These are phyloP conservation scores for Cherax destructor DNA, from an alignment of 1,140 invertebrate genomes.

Conservation along the genomic window DNA sequence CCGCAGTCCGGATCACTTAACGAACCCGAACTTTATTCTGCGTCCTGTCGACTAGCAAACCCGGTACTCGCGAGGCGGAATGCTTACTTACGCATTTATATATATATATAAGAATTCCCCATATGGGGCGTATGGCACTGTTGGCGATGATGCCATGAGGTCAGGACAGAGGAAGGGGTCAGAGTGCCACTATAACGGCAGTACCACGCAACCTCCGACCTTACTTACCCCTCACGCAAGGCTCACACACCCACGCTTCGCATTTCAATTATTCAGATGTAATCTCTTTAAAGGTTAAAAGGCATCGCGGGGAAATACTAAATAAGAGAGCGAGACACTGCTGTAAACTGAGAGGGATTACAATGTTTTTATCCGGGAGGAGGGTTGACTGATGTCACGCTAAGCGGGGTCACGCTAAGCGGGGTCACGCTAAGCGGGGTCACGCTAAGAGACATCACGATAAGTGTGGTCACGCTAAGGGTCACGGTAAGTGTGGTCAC, in stretches of 20 bases:
- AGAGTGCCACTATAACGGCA: slow-evolving; percentile 13
- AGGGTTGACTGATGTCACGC: neutral
- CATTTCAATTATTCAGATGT: slow-evolving; percentile 38
- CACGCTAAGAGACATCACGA: neutral
- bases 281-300: slow-evolving; percentile 42
- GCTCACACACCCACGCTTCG: neutral
- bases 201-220: neutral
- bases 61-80: too few species aligned
- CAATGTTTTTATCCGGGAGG: neutral
- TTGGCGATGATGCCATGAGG: slow-evolving; percentile 23
- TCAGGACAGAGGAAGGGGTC: slow-evolving; percentile 27
- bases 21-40: neutral
- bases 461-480: neutral
- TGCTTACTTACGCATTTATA: too few species aligned
- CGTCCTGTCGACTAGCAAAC: too few species aligned
- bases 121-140: neutral
- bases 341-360: neutral
- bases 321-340: neutral
- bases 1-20: too few species aligned
- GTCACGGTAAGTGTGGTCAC: neutral
- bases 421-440: too few species aligned
- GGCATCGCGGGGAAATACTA: slow-evolving; percentile 29
- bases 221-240: neutral
- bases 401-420: too few species aligned
- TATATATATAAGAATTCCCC: neutral